Conservation (phyloP, 2,888 invertebrate species). For the Andrena fulva region DNA sequence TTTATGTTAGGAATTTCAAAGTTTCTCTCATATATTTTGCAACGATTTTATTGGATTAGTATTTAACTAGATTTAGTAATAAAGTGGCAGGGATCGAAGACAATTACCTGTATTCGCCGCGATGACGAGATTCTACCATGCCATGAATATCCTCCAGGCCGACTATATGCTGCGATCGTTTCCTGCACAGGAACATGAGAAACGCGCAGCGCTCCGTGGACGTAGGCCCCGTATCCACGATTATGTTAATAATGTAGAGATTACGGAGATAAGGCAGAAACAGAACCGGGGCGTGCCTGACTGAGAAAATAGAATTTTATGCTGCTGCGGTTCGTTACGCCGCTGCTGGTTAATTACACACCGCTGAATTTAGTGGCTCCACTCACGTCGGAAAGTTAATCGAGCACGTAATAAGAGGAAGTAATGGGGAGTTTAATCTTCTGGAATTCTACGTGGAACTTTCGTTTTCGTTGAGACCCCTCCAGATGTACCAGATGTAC, state of each 20-base stretch:
- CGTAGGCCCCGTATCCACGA: constrained; percentile 19
- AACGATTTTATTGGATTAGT: too few relatives aligned
- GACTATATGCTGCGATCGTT: not conserved
- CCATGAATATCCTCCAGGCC: not conserved
- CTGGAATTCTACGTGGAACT: constrained; percentile 48
- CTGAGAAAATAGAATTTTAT: constrained; percentile 59
- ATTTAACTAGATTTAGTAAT: too few relatives aligned
- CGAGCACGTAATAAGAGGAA: constrained; percentile 76
- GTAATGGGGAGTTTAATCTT: constrained; percentile 72
- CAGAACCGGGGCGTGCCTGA: constrained; percentile 34
- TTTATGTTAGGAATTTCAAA: too few relatives aligned
- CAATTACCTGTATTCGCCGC: not conserved
- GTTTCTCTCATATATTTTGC: too few relatives aligned
- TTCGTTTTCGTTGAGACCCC: constrained; percentile 36
- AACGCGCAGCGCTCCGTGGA: constrained; percentile 10
- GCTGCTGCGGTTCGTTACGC: constrained; percentile 65
- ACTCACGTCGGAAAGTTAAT: constrained; percentile 72
- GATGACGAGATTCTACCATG: not conserved
- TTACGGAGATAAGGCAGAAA: constrained; percentile 19
- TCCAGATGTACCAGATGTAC: not conserved
- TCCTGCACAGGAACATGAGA: constrained; percentile 7
- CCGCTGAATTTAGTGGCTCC: constrained; percentile 66
- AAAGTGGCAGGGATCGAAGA: not conserved
- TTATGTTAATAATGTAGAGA: constrained; percentile 25
- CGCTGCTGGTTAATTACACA: constrained; percentile 66